Evolutionary conservation across 2,113 vertebrate genomes (phyloP), one percentile per base, ranked within the genome.

Genomic region (Variabilichromis moorii): DNA sequence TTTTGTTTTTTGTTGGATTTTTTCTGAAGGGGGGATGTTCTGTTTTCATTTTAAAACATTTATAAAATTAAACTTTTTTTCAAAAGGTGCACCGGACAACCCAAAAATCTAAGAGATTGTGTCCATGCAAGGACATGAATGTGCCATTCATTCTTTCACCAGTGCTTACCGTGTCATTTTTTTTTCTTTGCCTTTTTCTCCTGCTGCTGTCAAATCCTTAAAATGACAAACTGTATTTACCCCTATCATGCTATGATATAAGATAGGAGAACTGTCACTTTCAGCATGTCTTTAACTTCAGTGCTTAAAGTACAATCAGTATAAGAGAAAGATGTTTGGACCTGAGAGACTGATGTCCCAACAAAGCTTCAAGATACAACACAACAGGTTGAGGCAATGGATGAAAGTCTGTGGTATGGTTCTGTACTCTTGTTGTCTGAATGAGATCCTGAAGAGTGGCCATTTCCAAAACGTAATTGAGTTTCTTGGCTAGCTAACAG

Each of bases 61-160:
- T 81, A 33, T 85, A 47, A 50, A 73, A 42, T 37, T 21, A 8
- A 88, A 88, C 33, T 19, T 76, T 76, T 37, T 81, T 53, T 83
- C 78, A 3, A 84, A 81, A 82, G 14, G 76, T 86, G 68, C 76
- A 83, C 54, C 37, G 51, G 85, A 85, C 17, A 91, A 21, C 81
- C 66, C 66, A 82, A n/a, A 80, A 54, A 37, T 87, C 45, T 81
- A 66, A 54, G 61, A 76, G 84, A 80, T 73, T 87, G 63, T 51
- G 83, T 90, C 83, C 86, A 53, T 14, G 4, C 8, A 24, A 63
- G 59, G 89, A 93, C 80, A 12, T 79, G 63, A 51, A 85, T 51
- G 93, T 95, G 94, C 93, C 94, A 93, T 95, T 93, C 73, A 84
- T 19, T 79, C 26, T 92, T 87, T 90, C 90, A 83, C 83, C 88